Base-by-base conservation (phyloP, 2,113 vertebrate species). In the Lathamus discolor region DNA sequence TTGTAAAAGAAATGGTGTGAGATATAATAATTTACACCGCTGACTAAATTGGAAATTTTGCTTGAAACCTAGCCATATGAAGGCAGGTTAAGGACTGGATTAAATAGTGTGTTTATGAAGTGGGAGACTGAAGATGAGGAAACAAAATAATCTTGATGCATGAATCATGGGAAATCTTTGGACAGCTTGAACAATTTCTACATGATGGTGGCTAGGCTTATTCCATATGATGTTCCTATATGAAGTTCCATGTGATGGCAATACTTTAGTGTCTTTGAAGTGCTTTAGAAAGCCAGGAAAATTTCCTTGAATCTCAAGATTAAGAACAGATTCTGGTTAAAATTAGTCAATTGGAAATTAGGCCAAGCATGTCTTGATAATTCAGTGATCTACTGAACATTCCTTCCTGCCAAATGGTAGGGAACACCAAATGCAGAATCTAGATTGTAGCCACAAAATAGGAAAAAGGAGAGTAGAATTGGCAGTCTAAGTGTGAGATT, bases 151-250 rank as follows among this genome's bases (percentile, higher is more conserved):
- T 69, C 83, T 74, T 41, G 19, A 66, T 80, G 13, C 33, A 17
- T 39, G 9, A 22, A 10, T 54, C 0, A 0, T 17, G 5, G 27
- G 62, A 68, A 72, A 63, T 51, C 23, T 46, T 74, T 3, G 3
- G 20, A n/a, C 17, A 55, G 11, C 10, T 78, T 1, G 0, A 74
- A 48, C 7, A 67, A 14, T 76, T 94, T 83, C 24, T 83, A 2
- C 17, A 5, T 46, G 35, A 25, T 9, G 20, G 35, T 5, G 8
- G 23, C 74, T 46, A 37, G 35, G 24, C 35, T n/a, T 46, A 2
- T 84, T 78, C 28, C 31, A 2, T 75, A 7, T 72, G 28, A 48
- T 39, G 6, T 43, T 86, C 13, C 4, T 8, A 78, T 89, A 54
- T 31, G 28, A 55, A 33, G 31, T 57, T 20, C 55, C 55, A 13